Base-by-base conservation (phyloP, 2,888 invertebrate genomes). In the Apoderus coryli region DNA sequence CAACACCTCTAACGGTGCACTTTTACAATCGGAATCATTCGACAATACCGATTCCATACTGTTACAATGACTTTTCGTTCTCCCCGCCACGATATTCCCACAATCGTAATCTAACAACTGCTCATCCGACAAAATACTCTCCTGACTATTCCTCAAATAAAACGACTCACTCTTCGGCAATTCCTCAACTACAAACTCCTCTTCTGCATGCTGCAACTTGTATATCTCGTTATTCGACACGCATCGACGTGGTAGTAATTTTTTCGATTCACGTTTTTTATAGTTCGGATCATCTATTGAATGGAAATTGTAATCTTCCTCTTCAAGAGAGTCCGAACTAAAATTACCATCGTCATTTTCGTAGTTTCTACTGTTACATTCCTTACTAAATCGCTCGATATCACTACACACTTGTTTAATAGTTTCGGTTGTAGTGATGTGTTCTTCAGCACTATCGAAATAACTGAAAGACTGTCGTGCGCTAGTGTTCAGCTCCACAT, bases 31-130 rank as follows among this genome's bases (percentile, higher is more conserved):
- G 0, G 78, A 79, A 39, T 81, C 82, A 51, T 82, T 84, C 1
- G 81, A 81, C 0, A 84, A 52, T 4, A 85, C 72, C 45, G 81
- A 81, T 50, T 84, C 84, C 46, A 82, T 65, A 33, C 81, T 82
- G 46, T 78, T 76, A 47, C 77, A 79, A 46, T 76, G 76, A 3
- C 70, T 71, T 46, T 71, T 65, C 2, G 63, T 65, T 35, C 71
- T 61, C 32, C 56, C 50, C 7, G 35, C 35, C 31, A 31, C 40
- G 13, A 41, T 39, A 31, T 48, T 48, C n/a, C n/a, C n/a, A n/a
- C n/a, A n/a, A 11, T 46, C 45, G 10, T 46, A 49, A 27, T 53
- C 50, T 23, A 50, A 39, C 19, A 48, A 32, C 32, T 52, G 45
- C 41, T 72, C 69, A 40, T 79, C 79, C 1, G 80, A 80, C 4